Percentiles rank a stretch among this genome's conserved stretches.
phyloP scores from a whole-genome alignment of 1,140 invertebrate species.

The Orius insidiosus region DNA sequence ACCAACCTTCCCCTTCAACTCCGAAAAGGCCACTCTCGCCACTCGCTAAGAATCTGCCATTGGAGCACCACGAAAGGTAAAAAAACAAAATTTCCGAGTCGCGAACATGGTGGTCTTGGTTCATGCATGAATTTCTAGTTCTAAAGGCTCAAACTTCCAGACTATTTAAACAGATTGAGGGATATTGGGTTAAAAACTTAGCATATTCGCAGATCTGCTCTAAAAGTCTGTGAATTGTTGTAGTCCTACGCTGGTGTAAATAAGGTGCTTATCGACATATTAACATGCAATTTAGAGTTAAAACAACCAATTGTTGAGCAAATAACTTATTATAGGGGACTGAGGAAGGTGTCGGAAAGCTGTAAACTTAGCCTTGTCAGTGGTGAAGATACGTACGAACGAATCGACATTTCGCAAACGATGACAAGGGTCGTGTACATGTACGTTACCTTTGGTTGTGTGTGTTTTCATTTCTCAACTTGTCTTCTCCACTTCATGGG shows the following conservation, averaged over 20 bases:
- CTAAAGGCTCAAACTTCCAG: background rate
- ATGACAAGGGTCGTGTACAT: constrained; percentile 6
- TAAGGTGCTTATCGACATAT: no score
- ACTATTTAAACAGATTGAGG: background rate
- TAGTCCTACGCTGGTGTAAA: no score
- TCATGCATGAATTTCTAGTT: constrained; percentile 1
- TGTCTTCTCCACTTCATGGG: background rate
- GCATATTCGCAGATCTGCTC: no score
- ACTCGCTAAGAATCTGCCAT: constrained; percentile 14
- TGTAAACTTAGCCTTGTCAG: constrained; percentile 8
- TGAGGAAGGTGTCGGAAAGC: constrained; percentile 13
- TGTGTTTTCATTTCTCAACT: background rate
- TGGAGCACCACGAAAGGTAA: background rate
- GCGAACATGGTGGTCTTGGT: background rate
- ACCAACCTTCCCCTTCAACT: constrained; percentile 24
- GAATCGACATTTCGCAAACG: constrained; percentile 4
- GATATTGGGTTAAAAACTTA: no score
- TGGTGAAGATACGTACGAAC: constrained; percentile 9
- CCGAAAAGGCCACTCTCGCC: constrained; percentile 17
- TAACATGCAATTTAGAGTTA: no score
- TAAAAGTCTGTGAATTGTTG: no score
- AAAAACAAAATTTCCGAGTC: no score
- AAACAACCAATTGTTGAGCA: no score
- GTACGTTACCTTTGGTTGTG: constrained; percentile 7
- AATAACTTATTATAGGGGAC: constrained; percentile 6